Evolutionary conservation across 2,113 vertebrate genomes (phyloP), one percentile per base, ranked within the genome.

Genomic region (Sardina pilchardus): DNA sequence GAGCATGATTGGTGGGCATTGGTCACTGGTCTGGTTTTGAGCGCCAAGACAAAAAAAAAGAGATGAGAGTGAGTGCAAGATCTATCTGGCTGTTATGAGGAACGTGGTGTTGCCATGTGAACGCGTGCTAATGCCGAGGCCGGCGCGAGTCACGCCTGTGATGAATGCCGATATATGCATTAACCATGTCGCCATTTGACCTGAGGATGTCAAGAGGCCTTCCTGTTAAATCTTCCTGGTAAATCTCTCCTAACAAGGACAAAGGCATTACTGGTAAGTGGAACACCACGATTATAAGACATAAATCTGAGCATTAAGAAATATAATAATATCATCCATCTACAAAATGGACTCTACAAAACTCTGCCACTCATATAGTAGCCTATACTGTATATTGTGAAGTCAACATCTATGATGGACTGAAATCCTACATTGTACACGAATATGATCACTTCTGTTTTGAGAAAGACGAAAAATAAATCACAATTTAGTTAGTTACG

Each of bases 81-180:
- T 88, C 83, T 81, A 42, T 81, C 36, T 12, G 24, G 50, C 84
- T 53, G 71, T 88, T 85, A 85, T 84, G 36, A 87, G 84, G 78
- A 53, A 71, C 59, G 45, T 87, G 83, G 50, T 45, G 89, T 90
- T 86, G 85, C 85, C 85, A 88, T 83, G 81, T 88, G 86, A 89
- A 84, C 56, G 34, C 42, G 48, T 63, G 19, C 82, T 50, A 82
- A 82, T 80, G 39, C 26, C 45, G 81, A 47, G 44, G 56, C 56
- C 85, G 26, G 71, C 1, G 30, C 36, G 71, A 34, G 71, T 16
- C 71, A 36, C 71, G 71, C 71, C 80, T 44, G 82, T 10, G 24
- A 83, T 63, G 90, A 90, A 89, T 90, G 59, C 83, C 82, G 48
- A 89, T 83, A 48, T 78, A 80, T 81, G 86, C 82, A 90, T 90